phyloP scores from a whole-genome alignment of 2,113 vertebrate genomes.

The Proterorhinus semilunaris region DNA sequence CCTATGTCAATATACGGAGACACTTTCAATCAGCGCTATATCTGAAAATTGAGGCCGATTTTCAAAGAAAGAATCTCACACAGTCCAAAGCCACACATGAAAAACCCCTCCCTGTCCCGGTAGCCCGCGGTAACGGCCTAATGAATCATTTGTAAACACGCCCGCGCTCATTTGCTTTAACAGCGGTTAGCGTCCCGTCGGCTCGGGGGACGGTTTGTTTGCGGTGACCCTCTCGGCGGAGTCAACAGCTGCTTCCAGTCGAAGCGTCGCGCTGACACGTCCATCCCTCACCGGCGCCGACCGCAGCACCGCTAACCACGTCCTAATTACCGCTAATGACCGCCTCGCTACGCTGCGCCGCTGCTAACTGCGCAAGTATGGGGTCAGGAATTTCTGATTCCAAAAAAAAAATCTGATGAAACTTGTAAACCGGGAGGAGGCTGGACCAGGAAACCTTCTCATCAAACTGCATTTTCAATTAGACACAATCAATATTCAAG shows the following conservation, averaged over 20 bases:
- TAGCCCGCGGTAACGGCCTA: not conserved
- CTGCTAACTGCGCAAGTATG: slow-evolving; percentile 79
- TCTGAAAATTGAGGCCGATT: no score
- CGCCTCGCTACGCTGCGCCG: slow-evolving; percentile 76
- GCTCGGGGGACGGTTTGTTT: slow-evolving; percentile 63
- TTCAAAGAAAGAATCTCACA: not conserved
- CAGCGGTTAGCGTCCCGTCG: slow-evolving; percentile 14
- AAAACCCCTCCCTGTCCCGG: not conserved
- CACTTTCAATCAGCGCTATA: no score
- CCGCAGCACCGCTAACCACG: slow-evolving; percentile 84
- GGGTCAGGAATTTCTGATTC: slow-evolving; percentile 57
- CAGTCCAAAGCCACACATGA: not conserved
- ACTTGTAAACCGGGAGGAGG: slow-evolving; percentile 74
- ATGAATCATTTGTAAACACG: not conserved
- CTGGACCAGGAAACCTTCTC: slow-evolving; percentile 68
- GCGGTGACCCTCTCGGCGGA: slow-evolving; percentile 59
- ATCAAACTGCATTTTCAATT: slow-evolving; percentile 95
- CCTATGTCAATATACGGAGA: no score
- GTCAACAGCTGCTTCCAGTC: slow-evolving; percentile 73
- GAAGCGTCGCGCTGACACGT: slow-evolving; percentile 30
- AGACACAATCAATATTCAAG: slow-evolving; percentile 95
- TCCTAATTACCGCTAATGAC: slow-evolving; percentile 94
- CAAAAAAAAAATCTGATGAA: slow-evolving; percentile 64
- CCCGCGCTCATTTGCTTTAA: slow-evolving; percentile 6
- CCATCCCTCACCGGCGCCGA: slow-evolving; percentile 66